Evolutionary conservation across 2,797 vertebrate species (phyloP).

Genomic region (Protosalanx chinensis): DNA sequence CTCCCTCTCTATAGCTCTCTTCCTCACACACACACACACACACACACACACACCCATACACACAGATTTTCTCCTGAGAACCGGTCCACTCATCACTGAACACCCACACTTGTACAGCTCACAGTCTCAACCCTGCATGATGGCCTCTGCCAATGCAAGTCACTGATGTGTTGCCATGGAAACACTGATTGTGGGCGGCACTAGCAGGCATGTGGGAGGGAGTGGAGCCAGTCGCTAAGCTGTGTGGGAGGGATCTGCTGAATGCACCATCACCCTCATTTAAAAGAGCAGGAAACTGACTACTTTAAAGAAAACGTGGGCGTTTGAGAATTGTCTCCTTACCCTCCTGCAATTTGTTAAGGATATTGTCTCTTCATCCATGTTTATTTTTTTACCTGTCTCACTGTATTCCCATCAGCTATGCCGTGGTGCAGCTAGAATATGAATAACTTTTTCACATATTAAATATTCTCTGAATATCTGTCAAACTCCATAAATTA

Average conservation of each 20-base stretch:
- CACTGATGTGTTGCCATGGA: constrained; percentile 74
- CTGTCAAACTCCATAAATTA: neutral
- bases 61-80: constrained; percentile 63
- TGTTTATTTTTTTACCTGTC: constrained; percentile 41
- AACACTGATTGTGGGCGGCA: constrained; percentile 71
- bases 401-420: constrained; percentile 17
- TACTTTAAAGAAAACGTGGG: constrained; percentile 68
- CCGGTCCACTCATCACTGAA: constrained; percentile 58
- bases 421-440: too few relatives aligned
- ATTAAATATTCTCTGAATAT: neutral
- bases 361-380: constrained; percentile 58
- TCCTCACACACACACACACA: constrained; percentile 15
- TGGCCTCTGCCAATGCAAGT: constrained; percentile 59
- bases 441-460: neutral
- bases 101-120: constrained; percentile 54
- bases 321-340: constrained; percentile 68
- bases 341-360: constrained; percentile 64
- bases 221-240: constrained; percentile 70
- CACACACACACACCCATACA: constrained; percentile 36
- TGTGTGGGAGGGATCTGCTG: constrained; percentile 70
- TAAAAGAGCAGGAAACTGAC: constrained; percentile 69
- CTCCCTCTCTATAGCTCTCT: constrained; percentile 47
- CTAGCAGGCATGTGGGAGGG: constrained; percentile 56
- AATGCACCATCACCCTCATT: constrained; percentile 62
- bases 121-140: constrained; percentile 2